Base-by-base conservation (phyloP, 2,113 vertebrate genomes). In the Eubucco bourcierii region DNA sequence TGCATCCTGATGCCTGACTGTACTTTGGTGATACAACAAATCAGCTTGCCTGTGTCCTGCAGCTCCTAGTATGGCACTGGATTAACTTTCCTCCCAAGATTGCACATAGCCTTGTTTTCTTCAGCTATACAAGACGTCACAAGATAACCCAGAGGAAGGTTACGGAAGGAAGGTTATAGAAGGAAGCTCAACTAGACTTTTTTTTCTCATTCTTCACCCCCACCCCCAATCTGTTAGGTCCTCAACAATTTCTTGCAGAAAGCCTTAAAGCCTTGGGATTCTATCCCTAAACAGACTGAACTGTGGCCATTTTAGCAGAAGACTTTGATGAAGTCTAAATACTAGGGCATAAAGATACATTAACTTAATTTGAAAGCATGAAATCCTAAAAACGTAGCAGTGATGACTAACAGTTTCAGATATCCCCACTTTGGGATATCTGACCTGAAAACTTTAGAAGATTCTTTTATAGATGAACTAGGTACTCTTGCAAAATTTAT, bases 71-170 rank as follows among this genome's bases (percentile, higher is more conserved):
- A 3, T 61, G 20, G 19, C 37, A 19, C 14, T 65, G 20, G 12
- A 50, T 33, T 59, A 64, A n/a, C 11, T 72, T 86, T 78, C 18
- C 28, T 86, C 50, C 29, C 10, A 75, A 44, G 33, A 75, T 5
- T 19, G 29, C 4, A 24, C 25, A 31, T 17, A 12, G 6, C 10
- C 41, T 83, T 74, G 6, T 88, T 74, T 84, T 74, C 18, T 94
- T 67, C 21, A 56, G 5, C 33, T 47, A 23, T 44, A 41, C 0
- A 0, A 63, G 52, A 41, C 80, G 29, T 17, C 44, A 71, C 19
- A 65, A 71, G 76, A n/a, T 28, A 79, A 79, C 7, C 8, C 19
- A 61, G 31, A 52, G 28, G 14, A 71, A 63, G 10, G 13, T n/a
- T n/a, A n/a, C n/a, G n/a, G n/a, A n/a, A n/a, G n/a, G n/a, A n/a